These are phyloP conservation scores for Drosophila kanapiae DNA, from an alignment of 1,140 invertebrate species.

Conservation along the genomic window DNA sequence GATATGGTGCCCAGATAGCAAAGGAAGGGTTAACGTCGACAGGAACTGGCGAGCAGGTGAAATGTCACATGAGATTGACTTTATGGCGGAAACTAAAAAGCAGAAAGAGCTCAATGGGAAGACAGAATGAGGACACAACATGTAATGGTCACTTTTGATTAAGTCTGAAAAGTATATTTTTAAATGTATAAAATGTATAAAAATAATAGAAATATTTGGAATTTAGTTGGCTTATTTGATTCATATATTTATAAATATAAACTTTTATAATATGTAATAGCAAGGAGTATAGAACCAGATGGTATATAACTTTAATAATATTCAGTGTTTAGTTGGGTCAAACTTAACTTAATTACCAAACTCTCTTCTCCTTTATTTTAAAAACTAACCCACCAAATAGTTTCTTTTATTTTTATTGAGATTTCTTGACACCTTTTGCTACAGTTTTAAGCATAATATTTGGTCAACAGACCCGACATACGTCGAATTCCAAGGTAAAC, in stretches of 20 bases:
- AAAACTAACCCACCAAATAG: no score
- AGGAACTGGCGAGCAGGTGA: constrained; percentile 61
- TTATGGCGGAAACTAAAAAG: constrained; percentile 43
- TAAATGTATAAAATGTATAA: neutral
- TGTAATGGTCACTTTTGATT: neutral
- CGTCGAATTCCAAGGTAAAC: constrained; percentile 2
- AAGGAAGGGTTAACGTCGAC: constrained; percentile 17
- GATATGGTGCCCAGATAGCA: constrained; percentile 37
- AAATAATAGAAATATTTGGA: neutral
- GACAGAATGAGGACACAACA: neutral
- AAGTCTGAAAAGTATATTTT: neutral
- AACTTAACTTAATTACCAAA: neutral
- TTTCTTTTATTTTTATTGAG: neutral
- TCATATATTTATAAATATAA: no score
- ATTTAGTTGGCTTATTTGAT: no score
- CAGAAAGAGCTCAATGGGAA: neutral
- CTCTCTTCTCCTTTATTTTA: neutral
- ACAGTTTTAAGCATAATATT: neutral
- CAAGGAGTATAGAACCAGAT: no score
- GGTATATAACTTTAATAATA: no score
- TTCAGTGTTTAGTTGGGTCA: no score
- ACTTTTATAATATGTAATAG: no score
- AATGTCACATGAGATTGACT: constrained; percentile 60
- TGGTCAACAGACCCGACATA: neutral
- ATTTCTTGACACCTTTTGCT: neutral